A percentile compares a stretch with the other conserved stretches of the same genome.
Evolutionary conservation across 2,797 vertebrate genomes (phyloP).

Genomic region (Bradypodion ventrale): DNA sequence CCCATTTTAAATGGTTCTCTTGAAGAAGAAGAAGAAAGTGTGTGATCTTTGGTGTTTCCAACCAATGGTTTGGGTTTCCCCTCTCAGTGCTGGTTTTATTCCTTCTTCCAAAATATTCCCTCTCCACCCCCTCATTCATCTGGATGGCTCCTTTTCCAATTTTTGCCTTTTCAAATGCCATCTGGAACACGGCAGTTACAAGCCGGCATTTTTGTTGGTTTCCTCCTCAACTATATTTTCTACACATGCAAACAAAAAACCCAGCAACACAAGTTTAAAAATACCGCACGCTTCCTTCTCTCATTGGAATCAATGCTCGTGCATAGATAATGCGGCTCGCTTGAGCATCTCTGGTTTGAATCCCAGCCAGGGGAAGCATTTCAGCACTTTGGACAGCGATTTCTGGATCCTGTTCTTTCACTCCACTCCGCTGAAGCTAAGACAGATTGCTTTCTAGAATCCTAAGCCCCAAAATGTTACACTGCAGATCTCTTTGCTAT

Average conservation of each 20-base stretch:
- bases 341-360: not conserved
- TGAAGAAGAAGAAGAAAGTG: no score
- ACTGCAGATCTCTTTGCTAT: not conserved
- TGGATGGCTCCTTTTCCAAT: not conserved
- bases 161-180: not conserved
- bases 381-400: conserved; percentile 26
- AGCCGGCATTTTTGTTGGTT: not conserved
- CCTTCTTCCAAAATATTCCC: not conserved
- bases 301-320: not conserved
- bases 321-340: not conserved
- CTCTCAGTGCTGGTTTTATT: not conserved
- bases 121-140: not conserved
- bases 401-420: accelerated
- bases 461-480: no score
- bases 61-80: not conserved
- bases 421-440: not conserved
- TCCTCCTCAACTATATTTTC: not conserved
- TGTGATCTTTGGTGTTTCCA: not conserved
- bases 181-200: not conserved
- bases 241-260: not conserved
- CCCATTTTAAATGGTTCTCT: not conserved
- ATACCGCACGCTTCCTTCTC: not conserved
- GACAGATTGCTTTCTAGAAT: not conserved
- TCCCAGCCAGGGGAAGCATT: not conserved
- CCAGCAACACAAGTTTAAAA: no score